Evolutionary conservation across 92 coral and sea anemone species (phyloP).

Genomic region (Isaurus tuberculatus): DNA sequence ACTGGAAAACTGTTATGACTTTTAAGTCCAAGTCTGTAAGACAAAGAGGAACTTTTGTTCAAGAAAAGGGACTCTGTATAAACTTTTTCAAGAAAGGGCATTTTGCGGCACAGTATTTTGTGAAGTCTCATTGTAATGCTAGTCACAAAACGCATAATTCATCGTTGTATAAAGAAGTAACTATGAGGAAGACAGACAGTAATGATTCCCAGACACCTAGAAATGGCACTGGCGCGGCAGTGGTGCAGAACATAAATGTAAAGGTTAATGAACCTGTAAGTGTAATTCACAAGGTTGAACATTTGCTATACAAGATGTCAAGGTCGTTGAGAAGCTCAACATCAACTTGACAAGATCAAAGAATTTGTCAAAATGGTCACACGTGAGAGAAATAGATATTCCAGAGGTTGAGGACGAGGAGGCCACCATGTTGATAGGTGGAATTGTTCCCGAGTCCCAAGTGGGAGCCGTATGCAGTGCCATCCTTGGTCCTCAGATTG

Average conservation of each 20-base stretch:
- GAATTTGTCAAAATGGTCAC: constrained; percentile 45
- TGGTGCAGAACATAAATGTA: not conserved
- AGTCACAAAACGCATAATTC: not conserved
- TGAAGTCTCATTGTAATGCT: not conserved
- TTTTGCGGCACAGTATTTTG: not conserved
- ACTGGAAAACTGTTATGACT: constrained; percentile 55
- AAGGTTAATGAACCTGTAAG: not conserved
- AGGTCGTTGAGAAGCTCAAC: constrained; percentile 41
- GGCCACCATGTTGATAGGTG: constrained; percentile 50
- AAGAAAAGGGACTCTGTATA: constrained; percentile 56
- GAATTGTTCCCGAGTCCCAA: constrained; percentile 55
- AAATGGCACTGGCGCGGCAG: constrained; percentile 3
- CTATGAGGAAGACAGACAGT: not conserved
- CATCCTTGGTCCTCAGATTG: constrained; percentile 57
- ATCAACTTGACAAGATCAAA: constrained; percentile 28
- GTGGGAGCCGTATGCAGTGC: constrained; percentile 64
- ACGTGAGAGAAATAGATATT: constrained; percentile 35
- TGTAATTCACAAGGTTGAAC: constrained; percentile 32
- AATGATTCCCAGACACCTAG: not conserved
- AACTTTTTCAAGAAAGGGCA: not conserved
- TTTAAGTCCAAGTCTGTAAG: constrained; percentile 61
- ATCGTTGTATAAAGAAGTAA: not conserved
- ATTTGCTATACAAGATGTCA: constrained; percentile 43
- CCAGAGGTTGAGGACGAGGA: constrained; percentile 46
- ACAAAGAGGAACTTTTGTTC: constrained; percentile 57